Base-by-base conservation (phyloP, 2,797 vertebrate species). In the Saxicola maurus region DNA sequence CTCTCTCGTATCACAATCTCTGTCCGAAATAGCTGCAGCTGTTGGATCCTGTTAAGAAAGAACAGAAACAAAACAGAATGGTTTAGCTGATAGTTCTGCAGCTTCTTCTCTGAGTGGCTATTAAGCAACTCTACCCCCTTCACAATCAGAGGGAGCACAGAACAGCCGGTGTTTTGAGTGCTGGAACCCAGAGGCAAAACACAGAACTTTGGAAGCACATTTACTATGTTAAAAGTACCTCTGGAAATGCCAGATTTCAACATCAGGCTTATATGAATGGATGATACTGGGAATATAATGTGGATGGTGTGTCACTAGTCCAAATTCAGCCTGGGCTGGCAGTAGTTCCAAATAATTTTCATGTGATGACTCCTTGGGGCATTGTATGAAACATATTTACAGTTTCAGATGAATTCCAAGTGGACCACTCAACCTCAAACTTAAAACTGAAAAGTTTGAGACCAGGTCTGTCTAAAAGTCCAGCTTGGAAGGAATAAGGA, bases 1-100 rank as follows among this genome's bases (percentile, higher is more conserved):
- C 96, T 99, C 99, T 95, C 98, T 98, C 0, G 97, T 95, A 71
- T 98, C 98, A 42, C 98, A 97, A 94, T 99, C 98, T 66, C 96
- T 96, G 94, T 99, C 98, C 51, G 98, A 98, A 94, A 98, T 98
- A 59, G 98, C 98, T 40, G 98, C 97, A 16, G 98, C 98, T 38
- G 98, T 97, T 89, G 98, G 98, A 93, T 99, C 99, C 99, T 99
- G 86, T 31, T 71, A 69, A 81, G 87, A 93, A 68, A 96, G 57
- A 95, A 92, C 90, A 71, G 91, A 65, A 92, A 91, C 28, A 82
- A 74, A 91, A 46, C 14, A 31, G 51, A 74, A 66, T 2, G 2
- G 33, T 42, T 94, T 73, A 93, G 72, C 13, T 86, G 51, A 37
- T 57, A 53, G 37, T 43, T 53, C 69, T 46, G 43, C 38, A 60